Evolutionary conservation across 2,113 vertebrate species (phyloP), one percentile per base, ranked within the genome.

Genomic region (Maylandia zebra): DNA sequence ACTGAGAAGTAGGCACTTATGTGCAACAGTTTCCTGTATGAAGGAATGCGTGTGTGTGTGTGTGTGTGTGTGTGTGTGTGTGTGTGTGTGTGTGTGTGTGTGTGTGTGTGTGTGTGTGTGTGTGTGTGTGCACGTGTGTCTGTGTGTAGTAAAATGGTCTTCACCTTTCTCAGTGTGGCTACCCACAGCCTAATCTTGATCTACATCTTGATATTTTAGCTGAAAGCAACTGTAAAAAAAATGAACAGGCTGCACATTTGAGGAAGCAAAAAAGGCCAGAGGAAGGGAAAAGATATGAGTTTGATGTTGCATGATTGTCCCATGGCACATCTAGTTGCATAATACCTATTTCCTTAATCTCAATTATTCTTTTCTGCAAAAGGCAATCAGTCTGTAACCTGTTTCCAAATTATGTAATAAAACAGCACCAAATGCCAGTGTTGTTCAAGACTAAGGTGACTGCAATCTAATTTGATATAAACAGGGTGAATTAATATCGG

Each of bases 341-440:
- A 86, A 88, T 56, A 78, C 81, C 7, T 41, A 30, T 71, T 80
- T 89, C 81, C 76, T 76, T 57, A 92, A 86, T 80, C 34, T 34
- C 7, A 90, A 56, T 19, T 53, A 24, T 82, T 83, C 11, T 55
- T 71, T 83, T 71, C 13, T 48, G 8, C 30, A 85, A 69, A 56
- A 87, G 10, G 34, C 8, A 66, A 52, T 5, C 48, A 80, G n/a
- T 50, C 22, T 38, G 32, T 61, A 59, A 38, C 61, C 71, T 69
- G 10, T 53, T 81, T 83, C 8, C 30, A 82, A 82, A 64, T 59
- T 14, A 61, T 12, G 36, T 57, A 34, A 78, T 34, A 4, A 32
- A 78, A 78, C 74, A 78, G 27, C 45, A 34, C 45, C 27, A 78
- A 52, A 32, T 0, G 45, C 74, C 74, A 78, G 30, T 34, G 10